Conservation (phyloP, 2,888 invertebrate genomes). For the Leuctra nigra region DNA sequence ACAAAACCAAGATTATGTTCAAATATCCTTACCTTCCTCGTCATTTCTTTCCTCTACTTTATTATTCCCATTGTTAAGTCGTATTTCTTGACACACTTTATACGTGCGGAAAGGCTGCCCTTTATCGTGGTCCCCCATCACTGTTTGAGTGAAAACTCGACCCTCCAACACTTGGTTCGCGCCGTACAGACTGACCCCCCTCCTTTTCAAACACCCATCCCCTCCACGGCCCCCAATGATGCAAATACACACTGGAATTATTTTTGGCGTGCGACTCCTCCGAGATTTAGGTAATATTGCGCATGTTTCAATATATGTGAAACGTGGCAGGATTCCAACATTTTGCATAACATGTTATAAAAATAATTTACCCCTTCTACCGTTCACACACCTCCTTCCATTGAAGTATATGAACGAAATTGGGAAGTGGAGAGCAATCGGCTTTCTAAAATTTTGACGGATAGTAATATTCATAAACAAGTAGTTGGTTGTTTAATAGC, state of each 20-base stretch:
- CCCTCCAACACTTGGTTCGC: neutral
- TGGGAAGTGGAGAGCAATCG: neutral
- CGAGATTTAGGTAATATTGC: slow-evolving; percentile 27
- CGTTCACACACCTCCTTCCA: too few species aligned
- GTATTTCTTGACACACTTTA: slow-evolving; percentile 40
- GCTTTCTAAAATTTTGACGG: too few species aligned
- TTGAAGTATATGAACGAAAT: neutral
- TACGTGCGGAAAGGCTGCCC: slow-evolving; percentile 30
- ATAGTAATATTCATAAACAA: too few species aligned
- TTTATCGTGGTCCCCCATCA: slow-evolving; percentile 29
- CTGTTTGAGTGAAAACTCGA: slow-evolving; percentile 9
- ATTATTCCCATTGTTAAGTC: slow-evolving; percentile 31
- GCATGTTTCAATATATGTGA: slow-evolving; percentile 20
- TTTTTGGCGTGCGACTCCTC: slow-evolving; percentile 26
- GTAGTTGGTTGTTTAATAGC: too few species aligned
- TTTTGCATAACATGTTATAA: slow-evolving; percentile 12
- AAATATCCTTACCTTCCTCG: too few species aligned
- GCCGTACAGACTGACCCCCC: neutral
- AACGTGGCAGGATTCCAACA: neutral
- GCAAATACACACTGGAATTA: slow-evolving; percentile 30
- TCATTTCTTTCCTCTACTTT: too few species aligned
- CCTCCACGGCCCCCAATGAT: slow-evolving; percentile 4
- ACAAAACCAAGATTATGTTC: too few species aligned
- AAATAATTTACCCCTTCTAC: slow-evolving; percentile 5
- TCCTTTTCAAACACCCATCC: neutral